phyloP scores from a whole-genome alignment of 2,113 vertebrate genomes.

The Micronycteris hirsuta region DNA sequence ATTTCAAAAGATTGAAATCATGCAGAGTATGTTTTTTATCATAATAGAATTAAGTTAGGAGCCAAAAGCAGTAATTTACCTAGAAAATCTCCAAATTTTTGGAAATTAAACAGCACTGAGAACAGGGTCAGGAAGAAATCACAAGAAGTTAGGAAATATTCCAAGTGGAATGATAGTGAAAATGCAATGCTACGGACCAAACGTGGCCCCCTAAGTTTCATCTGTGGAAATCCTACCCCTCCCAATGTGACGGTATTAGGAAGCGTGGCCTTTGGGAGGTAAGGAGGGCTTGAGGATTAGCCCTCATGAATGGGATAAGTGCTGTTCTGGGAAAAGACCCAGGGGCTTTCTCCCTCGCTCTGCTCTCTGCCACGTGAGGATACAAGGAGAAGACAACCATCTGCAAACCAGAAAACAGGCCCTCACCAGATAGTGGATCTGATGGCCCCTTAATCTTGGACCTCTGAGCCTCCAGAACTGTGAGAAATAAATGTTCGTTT shows the following conservation, averaged over 20 bases:
- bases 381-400: background rate
- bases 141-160: conserved; percentile 6
- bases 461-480: background rate
- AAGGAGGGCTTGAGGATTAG: background rate
- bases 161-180: background rate
- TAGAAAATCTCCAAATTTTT: background rate
- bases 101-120: background rate
- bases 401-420: background rate
- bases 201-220: background rate
- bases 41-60: background rate
- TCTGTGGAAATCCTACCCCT: background rate
- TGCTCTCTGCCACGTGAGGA: background rate
- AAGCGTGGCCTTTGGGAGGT: background rate
- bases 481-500: background rate
- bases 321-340: background rate
- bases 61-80: background rate
- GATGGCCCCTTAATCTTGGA: background rate
- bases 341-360: background rate
- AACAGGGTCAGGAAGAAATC: background rate
- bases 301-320: background rate
- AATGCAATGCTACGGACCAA: background rate
- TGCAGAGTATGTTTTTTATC: background rate
- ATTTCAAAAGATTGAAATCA: background rate
- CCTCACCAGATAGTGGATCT: background rate
- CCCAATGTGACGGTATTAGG: background rate